A percentile compares a stretch with the other conserved stretches of the same genome.
phyloP scores from a whole-genome alignment of 1,140 invertebrate species.

The Branchinecta lynchi region DNA sequence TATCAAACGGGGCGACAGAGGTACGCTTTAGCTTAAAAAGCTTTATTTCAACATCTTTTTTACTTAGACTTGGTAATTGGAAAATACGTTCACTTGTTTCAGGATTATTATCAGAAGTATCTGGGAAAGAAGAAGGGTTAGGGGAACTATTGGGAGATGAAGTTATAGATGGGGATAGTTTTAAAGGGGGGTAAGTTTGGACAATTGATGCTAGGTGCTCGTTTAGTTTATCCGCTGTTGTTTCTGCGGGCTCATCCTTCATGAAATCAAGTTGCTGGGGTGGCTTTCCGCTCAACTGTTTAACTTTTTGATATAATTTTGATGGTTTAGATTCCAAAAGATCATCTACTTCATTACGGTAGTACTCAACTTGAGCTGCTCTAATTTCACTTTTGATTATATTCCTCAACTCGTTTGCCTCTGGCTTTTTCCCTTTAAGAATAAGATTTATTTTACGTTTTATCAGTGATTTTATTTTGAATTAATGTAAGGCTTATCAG shows the following conservation, averaged over 20 bases:
- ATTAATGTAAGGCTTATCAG: background rate
- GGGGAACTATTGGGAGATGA: too few relatives aligned
- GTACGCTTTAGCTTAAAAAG: background rate
- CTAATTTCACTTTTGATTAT: background rate
- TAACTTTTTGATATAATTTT: background rate
- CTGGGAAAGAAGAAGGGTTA: background rate
- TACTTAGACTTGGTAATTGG: background rate
- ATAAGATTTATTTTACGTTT: background rate
- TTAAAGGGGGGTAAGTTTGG: background rate
- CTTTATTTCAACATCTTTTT: background rate
- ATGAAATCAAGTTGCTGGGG: too few relatives aligned
- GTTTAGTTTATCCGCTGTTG: background rate
- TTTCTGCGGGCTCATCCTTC: background rate
- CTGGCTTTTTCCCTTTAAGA: background rate
- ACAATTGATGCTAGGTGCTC: background rate
- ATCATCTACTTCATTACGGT: background rate
- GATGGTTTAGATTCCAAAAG: background rate
- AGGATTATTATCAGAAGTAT: background rate
- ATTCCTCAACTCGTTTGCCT: background rate
- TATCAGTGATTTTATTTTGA: background rate
- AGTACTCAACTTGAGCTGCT: background rate
- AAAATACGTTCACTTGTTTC: background rate
- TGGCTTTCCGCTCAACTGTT: background rate
- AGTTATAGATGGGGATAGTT: too few relatives aligned
- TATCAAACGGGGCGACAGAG: background rate